A percentile compares a stretch with the other conserved stretches of the same genome.
Conservation (phyloP, 2,888 invertebrate genomes). For the Odontocerum albicorne region DNA sequence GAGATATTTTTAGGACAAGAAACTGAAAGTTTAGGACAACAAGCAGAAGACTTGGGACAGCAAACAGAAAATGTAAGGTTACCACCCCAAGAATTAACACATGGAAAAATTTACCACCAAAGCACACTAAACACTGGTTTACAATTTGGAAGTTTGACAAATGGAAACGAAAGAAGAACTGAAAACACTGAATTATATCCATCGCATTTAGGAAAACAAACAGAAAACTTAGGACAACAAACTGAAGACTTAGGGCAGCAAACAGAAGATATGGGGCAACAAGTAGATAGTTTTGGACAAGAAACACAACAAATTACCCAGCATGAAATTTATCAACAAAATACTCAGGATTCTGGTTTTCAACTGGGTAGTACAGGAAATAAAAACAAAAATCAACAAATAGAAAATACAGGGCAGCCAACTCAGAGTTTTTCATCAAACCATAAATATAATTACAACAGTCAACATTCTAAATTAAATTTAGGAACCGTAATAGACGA, state of each 20-base stretch:
- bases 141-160: conserved; percentile 38
- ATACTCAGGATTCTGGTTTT: not conserved
- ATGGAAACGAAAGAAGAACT: too few relatives aligned
- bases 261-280: conserved; percentile 26
- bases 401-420: not conserved
- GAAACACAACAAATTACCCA: conserved; percentile 31
- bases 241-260: conserved; percentile 33
- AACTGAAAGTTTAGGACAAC: conserved; percentile 29
- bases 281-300: conserved; percentile 34
- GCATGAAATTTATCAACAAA: conserved; percentile 13
- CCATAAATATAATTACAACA: not conserved
- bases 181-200: too few relatives aligned
- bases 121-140: not conserved
- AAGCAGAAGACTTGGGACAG: conserved; percentile 29
- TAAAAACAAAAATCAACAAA: not conserved
- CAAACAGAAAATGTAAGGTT: too few relatives aligned
- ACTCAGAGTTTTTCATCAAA: too few relatives aligned
- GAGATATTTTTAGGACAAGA: too few relatives aligned
- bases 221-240: conserved; percentile 38
- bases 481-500: conserved; percentile 1
- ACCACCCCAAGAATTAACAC: conserved; percentile 5
- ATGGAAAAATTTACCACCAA: conserved; percentile 3
- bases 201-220: conserved; percentile 41
- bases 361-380: not conserved
- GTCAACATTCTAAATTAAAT: not conserved